phyloP scores from a whole-genome alignment of 2,888 invertebrate genomes.

The Linyphia triangularis region DNA sequence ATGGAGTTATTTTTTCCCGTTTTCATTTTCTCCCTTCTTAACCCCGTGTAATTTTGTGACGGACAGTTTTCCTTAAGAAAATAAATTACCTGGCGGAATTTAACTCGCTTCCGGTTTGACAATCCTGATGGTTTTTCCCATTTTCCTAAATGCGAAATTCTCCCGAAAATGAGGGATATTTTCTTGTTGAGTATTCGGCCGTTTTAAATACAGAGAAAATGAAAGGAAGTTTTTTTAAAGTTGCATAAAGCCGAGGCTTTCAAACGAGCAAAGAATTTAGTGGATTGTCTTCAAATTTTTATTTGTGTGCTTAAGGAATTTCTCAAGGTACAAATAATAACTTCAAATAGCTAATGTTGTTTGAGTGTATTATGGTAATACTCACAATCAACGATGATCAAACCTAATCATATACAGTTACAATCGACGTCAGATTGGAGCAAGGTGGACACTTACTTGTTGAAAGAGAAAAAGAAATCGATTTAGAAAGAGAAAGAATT shows the following conservation, averaged over 20 bases:
- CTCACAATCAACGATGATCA: no score
- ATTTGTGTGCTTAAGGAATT: not conserved
- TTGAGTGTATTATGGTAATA: no score
- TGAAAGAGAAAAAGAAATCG: no score
- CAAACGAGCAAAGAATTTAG: not conserved
- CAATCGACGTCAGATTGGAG: no score
- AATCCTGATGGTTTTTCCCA: slow-evolving; percentile 56
- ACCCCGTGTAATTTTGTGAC: slow-evolving; percentile 45
- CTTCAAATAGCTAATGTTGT: not conserved
- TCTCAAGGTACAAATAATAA: not conserved
- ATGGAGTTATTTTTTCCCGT: slow-evolving; percentile 48
- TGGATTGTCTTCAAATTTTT: not conserved
- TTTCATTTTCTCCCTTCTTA: slow-evolving; percentile 10
- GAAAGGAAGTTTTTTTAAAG: not conserved
- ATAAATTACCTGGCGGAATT: slow-evolving; percentile 70
- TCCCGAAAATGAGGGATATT: not conserved
- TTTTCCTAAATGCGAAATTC: not conserved
- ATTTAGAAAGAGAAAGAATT: no score
- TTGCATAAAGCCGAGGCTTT: not conserved
- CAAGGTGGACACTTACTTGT: no score
- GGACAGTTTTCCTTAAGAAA: slow-evolving; percentile 66
- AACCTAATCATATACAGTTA: no score
- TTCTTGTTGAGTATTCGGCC: not conserved
- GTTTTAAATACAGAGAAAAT: slow-evolving; percentile 14
- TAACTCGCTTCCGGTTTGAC: slow-evolving; percentile 60